These are phyloP conservation scores for Gibbula magus DNA, from an alignment of 2,888 invertebrate species.

Conservation along the genomic window DNA sequence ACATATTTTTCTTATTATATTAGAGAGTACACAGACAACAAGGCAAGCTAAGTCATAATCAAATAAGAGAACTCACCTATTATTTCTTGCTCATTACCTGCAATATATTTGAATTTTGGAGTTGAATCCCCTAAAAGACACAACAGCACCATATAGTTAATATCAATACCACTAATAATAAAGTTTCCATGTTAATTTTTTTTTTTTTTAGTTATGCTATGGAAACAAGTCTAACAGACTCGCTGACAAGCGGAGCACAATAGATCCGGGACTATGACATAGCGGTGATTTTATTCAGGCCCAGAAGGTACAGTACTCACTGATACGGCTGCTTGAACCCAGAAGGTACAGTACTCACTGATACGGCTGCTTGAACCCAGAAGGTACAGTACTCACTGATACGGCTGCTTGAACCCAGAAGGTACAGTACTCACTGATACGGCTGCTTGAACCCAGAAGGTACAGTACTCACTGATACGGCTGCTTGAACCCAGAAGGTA, in stretches of 20 bases:
- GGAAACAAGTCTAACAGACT: too few relatives aligned
- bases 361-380: not conserved
- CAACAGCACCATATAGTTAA: too few relatives aligned
- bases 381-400: not conserved
- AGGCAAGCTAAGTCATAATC: not conserved
- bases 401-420: not conserved
- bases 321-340: not conserved
- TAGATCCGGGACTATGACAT: too few relatives aligned
- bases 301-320: not conserved
- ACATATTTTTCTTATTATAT: not conserved
- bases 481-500: too few relatives aligned
- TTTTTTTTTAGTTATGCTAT: too few relatives aligned
- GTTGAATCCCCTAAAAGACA: too few relatives aligned
- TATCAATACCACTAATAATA: too few relatives aligned
- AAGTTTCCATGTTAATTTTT: too few relatives aligned
- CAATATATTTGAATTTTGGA: too few relatives aligned
- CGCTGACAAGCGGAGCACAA: too few relatives aligned
- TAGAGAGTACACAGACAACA: not conserved
- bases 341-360: not conserved
- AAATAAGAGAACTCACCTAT: not conserved
- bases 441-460: not conserved
- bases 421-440: not conserved
- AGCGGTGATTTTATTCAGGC: not conserved
- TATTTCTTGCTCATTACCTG: not conserved
- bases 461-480: too few relatives aligned